Evolutionary conservation across 2,113 vertebrate genomes (phyloP).

Genomic region (Podarcis cretensis): DNA sequence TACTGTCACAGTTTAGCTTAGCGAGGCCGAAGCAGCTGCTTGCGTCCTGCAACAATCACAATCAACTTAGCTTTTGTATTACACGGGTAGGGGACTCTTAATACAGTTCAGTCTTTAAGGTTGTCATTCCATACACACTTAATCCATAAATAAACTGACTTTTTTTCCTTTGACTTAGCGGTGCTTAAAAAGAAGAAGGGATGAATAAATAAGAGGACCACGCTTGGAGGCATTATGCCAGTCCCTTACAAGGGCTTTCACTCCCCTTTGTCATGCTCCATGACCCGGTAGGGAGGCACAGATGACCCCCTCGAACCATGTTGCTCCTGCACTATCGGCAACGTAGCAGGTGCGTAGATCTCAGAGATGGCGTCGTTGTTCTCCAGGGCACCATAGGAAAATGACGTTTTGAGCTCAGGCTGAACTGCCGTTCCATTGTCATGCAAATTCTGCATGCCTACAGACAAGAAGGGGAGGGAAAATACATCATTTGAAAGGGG

Average conservation of each 20-base stretch:
- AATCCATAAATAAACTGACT: neutral
- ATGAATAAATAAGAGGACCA: constrained; percentile 57
- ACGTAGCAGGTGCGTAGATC: constrained; percentile 77
- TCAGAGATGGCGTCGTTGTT: constrained; percentile 84
- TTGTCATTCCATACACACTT: constrained; percentile 32
- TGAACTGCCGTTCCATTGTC: constrained; percentile 87
- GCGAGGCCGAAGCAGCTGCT: neutral
- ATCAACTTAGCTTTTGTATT: neutral
- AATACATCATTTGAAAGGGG: constrained; percentile 5
- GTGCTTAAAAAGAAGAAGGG: neutral
- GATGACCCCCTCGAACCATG: constrained; percentile 54
- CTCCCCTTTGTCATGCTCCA: constrained; percentile 83
- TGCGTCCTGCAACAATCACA: neutral
- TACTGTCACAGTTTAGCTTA: neutral
- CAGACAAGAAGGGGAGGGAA: constrained; percentile 2
- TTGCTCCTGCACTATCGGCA: constrained; percentile 81
- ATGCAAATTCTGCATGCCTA: constrained; percentile 92
- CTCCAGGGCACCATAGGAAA: constrained; percentile 93
- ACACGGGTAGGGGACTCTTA: constrained; percentile 26
- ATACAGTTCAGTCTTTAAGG: constrained; percentile 44
- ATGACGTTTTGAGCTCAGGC: constrained; percentile 89
- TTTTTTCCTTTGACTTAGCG: constrained; percentile 24
- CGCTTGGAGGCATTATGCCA: fast-evolving
- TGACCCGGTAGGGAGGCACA: constrained; percentile 62
- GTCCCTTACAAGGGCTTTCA: constrained; percentile 54